phyloP scores from a whole-genome alignment of 2,888 invertebrate genomes.

The Candidula unifasciata region DNA sequence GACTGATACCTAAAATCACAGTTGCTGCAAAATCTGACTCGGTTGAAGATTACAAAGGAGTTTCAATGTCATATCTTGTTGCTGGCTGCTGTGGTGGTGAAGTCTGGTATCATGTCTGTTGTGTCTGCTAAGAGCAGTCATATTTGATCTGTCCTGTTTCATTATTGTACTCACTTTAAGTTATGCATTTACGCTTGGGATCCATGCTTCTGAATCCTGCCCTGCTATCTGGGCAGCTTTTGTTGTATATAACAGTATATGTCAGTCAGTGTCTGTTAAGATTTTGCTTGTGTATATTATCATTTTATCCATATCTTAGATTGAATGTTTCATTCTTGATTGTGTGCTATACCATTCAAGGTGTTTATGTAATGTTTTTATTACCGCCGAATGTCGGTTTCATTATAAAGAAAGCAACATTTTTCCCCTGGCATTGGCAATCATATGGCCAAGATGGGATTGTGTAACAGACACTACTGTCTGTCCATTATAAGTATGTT shows the following conservation, averaged over 20 bases:
- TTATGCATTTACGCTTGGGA: too few relatives aligned
- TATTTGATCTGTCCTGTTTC: not conserved
- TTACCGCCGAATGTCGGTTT: not conserved
- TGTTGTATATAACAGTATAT: not conserved
- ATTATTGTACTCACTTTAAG: not conserved
- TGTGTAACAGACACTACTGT: too few relatives aligned
- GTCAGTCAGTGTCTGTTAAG: too few relatives aligned
- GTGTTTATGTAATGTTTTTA: constrained; percentile 1
- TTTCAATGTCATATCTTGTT: too few relatives aligned
- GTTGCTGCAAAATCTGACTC: not conserved
- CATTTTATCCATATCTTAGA: constrained; percentile 9
- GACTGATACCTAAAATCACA: not conserved
- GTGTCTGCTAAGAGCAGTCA: too few relatives aligned
- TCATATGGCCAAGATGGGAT: too few relatives aligned
- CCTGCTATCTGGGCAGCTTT: constrained; percentile 38
- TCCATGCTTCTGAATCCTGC: not conserved
- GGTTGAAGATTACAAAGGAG: too few relatives aligned
- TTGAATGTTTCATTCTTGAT: not conserved
- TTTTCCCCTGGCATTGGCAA: too few relatives aligned
- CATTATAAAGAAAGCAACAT: too few relatives aligned
- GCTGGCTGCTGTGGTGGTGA: not conserved
- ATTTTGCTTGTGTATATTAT: constrained; percentile 22
- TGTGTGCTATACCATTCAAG: not conserved
- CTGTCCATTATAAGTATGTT: too few relatives aligned
- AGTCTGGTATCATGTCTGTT: too few relatives aligned